Evolutionary conservation across 2,797 vertebrate genomes (phyloP).

Genomic region (Eulemur albifrons): DNA sequence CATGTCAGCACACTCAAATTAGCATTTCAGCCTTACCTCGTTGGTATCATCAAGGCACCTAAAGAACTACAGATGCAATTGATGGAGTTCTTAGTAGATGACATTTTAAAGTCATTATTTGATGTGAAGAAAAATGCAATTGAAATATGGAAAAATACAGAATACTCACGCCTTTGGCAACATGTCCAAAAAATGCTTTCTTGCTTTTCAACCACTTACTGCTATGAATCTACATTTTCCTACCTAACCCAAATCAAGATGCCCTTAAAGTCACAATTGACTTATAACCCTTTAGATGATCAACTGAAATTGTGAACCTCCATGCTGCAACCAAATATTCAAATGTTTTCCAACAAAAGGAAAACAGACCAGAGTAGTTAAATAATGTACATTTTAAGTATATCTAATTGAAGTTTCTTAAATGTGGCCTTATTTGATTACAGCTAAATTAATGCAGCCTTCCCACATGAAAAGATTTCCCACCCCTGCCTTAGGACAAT

Average conservation of each 20-base stretch:
- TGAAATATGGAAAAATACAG: background rate
- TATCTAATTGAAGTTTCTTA: no score
- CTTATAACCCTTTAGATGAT: background rate
- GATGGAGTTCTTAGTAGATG: background rate
- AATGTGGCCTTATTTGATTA: background rate
- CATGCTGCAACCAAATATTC: background rate
- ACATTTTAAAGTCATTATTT: background rate
- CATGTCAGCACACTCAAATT: background rate
- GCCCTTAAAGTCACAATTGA: background rate
- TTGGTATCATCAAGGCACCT: background rate
- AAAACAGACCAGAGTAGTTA: no score
- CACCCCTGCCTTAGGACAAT: background rate
- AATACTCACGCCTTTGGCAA: background rate
- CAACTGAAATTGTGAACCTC: background rate
- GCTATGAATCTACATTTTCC: background rate
- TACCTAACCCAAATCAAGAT: background rate
- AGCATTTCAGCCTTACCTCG: background rate
- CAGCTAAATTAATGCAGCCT: background rate
- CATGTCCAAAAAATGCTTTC: background rate
- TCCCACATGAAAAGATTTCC: background rate
- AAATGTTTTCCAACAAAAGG: background rate
- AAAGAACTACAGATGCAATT: background rate
- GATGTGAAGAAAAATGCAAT: background rate
- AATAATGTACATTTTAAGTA: no score
- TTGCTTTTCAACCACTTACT: background rate